Percentiles rank a stretch among this genome's conserved stretches.
Evolutionary conservation across 2,888 invertebrate species (phyloP).

Genomic region (Epinotia brunnichana): DNA sequence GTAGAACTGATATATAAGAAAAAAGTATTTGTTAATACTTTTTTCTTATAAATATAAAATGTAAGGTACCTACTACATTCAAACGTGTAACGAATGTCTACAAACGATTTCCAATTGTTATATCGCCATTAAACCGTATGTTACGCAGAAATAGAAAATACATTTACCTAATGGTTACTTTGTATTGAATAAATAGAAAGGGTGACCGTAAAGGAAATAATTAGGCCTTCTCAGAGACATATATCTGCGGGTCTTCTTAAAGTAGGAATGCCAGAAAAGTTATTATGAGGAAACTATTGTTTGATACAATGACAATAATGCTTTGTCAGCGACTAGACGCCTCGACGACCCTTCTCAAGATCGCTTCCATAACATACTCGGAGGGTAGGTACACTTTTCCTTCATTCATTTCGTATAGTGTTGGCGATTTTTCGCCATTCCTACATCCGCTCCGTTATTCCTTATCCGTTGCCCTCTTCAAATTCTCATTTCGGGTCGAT

Average conservation of each 20-base stretch:
- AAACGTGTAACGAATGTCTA: not conserved
- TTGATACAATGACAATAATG: conserved; percentile 62
- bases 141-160: not conserved
- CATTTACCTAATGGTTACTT: not conserved
- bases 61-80: not conserved
- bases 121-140: not conserved
- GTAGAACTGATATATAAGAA: not conserved
- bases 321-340: conserved; percentile 58
- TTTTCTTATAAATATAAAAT: not conserved
- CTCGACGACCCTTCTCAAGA: conserved; percentile 61
- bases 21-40: too few species aligned
- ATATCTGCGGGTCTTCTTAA: conserved; percentile 4
- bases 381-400: conserved; percentile 49
- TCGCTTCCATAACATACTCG: conserved; percentile 53
- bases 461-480: conserved; percentile 63
- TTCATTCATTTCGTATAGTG: conserved; percentile 61
- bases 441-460: conserved; percentile 59
- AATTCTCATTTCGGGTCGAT: conserved; percentile 65
- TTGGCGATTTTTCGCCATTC: conserved; percentile 60
- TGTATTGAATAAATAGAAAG: conserved; percentile 15
- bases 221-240: conserved; percentile 12
- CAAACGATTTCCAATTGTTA: not conserved
- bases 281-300: conserved; percentile 53
- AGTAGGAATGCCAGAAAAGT: conserved; percentile 43
- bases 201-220: conserved; percentile 22